Base-by-base conservation (phyloP, 2,113 vertebrate species). In the Poeciliopsis prolifica region DNA sequence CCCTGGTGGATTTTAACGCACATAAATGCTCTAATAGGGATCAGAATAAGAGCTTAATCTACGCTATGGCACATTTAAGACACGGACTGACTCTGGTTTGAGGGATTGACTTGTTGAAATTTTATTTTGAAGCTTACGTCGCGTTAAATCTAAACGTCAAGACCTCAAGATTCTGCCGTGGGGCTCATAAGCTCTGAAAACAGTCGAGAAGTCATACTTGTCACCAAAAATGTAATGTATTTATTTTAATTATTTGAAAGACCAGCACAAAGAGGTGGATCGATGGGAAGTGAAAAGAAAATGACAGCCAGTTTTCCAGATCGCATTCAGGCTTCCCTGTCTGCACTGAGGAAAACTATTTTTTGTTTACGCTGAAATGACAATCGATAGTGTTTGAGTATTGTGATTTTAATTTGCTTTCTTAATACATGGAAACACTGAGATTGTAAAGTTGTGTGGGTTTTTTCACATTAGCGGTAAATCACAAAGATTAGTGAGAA, bases 1-100 rank as follows among this genome's bases (percentile, higher is more conserved):
- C n/a, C 78, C 72, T 68, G 81, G 83, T 79, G 28, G 81, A 80
- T 84, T 86, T 90, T 81, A 91, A 87, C 82, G 28, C 75, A 13
- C 72, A 77, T 80, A 80, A 87, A 75, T 61, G 73, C 83, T 85
- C 65, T 83, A 81, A 83, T 61, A 67, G 60, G 85, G 84, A 88
- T 89, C 60, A 33, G 81, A 75, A 79, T 42, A 61, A 63, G 71
- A 37, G 60, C 42, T 78, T 65, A 60, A 80, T 29, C 51, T 69
- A 71, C 58, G 73, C 67, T 33, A 31, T 8, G 28, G 63, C 22
- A 28, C 61, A 29, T 63, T 29, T 44, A 13, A 60, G 30, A 67
- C 63, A 58, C 22, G 60, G 65, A 42, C 40, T 54, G 60, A 61
- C 44, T 63, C 61, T 70, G 62, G 64, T 66, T 75, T 74, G 15